Evolutionary conservation across 2,113 vertebrate genomes (phyloP).

Genomic region (Siniperca knerii): DNA sequence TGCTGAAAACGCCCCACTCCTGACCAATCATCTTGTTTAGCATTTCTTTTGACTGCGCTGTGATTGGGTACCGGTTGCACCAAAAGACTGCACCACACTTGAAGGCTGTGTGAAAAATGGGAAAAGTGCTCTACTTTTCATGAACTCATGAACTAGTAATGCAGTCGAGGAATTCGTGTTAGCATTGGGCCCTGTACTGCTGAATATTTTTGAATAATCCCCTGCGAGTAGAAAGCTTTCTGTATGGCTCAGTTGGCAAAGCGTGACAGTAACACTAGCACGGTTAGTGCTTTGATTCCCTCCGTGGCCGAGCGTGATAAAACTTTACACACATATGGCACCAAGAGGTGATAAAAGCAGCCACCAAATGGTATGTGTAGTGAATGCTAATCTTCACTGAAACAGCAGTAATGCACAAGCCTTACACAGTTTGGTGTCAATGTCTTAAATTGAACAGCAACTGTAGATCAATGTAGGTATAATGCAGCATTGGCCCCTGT

Average conservation of each 20-base stretch:
- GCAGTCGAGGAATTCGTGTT: slow-evolving; percentile 53
- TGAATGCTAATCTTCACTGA: slow-evolving; percentile 44
- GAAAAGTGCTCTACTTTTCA: slow-evolving; percentile 55
- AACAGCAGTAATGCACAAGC: slow-evolving; percentile 27
- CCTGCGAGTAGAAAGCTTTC: slow-evolving; percentile 37
- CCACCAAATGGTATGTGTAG: slow-evolving; percentile 24
- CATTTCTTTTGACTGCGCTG: slow-evolving; percentile 49
- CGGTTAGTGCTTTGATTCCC: slow-evolving; percentile 68
- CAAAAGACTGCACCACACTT: slow-evolving; percentile 41
- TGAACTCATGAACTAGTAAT: slow-evolving; percentile 43
- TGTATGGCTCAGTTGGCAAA: slow-evolving; percentile 43
- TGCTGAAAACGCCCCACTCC: slow-evolving; percentile 21
- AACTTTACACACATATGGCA: slow-evolving; percentile 31
- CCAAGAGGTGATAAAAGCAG: slow-evolving; percentile 46
- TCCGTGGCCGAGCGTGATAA: slow-evolving; percentile 45
- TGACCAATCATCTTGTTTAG: slow-evolving; percentile 54
- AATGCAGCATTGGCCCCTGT: slow-evolving; percentile 24
- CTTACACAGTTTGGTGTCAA: slow-evolving; percentile 45
- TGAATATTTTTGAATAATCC: slow-evolving; percentile 74
- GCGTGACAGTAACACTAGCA: slow-evolving; percentile 62
- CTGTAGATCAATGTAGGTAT: slow-evolving; percentile 42
- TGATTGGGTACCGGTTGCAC: slow-evolving; percentile 42
- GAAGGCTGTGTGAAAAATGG: slow-evolving; percentile 47
- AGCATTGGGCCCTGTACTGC: slow-evolving; percentile 34
- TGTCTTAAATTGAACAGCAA: slow-evolving; percentile 36